Evolutionary conservation across 2,113 vertebrate genomes (phyloP).

Genomic region (Hemibagrus wyckioides): DNA sequence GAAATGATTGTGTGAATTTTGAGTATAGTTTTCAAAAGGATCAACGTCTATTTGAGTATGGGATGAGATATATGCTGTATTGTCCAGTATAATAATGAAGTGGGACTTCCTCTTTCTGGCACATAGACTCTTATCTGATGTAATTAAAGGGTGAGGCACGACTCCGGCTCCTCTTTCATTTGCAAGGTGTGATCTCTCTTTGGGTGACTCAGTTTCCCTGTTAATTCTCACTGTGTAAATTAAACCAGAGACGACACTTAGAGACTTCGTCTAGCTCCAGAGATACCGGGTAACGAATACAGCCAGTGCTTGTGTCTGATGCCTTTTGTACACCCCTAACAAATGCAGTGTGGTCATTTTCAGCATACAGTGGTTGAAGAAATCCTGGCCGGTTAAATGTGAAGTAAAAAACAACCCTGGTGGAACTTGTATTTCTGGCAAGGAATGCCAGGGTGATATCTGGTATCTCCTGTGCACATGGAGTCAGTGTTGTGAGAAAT

Average conservation of each 20-base stretch:
- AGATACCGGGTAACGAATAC: neutral
- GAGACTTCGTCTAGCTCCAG: neutral
- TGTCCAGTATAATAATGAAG: neutral
- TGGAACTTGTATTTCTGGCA: neutral
- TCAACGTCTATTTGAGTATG: neutral
- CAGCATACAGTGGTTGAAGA: neutral
- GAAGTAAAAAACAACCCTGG: constrained; percentile 1
- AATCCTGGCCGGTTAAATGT: neutral
- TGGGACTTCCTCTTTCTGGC: neutral
- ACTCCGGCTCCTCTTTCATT: constrained; percentile 15
- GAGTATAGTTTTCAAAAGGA: neutral
- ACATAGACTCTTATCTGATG: neutral
- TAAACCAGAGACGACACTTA: neutral
- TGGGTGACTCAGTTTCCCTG: constrained; percentile 6
- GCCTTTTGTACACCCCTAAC: neutral
- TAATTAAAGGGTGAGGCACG: constrained; percentile 28
- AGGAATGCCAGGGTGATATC: neutral
- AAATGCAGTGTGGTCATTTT: neutral
- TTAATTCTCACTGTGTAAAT: constrained; percentile 35
- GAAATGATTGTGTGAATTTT: neutral
- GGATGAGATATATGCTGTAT: neutral
- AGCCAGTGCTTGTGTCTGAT: neutral
- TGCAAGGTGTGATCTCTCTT: constrained; percentile 14
- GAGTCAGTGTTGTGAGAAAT: neutral
- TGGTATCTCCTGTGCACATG: neutral